Conservation (phyloP, 2,797 vertebrate genomes). For the Potorous gilbertii region DNA sequence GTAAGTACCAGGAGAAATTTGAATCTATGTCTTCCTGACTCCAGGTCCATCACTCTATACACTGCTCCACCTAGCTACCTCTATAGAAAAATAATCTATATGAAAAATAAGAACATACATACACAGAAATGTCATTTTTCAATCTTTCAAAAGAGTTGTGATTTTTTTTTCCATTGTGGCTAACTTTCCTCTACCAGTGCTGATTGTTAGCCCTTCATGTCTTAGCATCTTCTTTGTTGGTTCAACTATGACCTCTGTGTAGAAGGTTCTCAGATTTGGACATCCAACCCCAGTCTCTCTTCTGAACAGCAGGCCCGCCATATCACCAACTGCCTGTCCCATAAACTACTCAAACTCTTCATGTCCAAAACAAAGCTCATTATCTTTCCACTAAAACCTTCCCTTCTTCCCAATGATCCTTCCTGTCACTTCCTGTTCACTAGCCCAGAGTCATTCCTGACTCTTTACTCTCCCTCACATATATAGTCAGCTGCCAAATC, state of each 20-base stretch:
- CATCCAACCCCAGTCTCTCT: background rate
- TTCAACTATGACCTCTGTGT: background rate
- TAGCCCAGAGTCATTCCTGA: background rate
- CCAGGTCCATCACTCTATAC: background rate
- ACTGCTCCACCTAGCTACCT: background rate
- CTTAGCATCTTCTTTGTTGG: background rate
- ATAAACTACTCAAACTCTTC: background rate
- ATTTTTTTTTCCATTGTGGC: background rate
- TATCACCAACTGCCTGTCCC: background rate
- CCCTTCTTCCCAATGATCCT: background rate
- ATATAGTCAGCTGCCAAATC: background rate
- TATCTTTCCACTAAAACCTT: background rate
- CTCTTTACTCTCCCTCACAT: background rate
- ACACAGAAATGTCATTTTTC: background rate
- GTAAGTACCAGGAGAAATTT: background rate
- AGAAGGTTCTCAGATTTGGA: background rate
- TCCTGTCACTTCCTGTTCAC: background rate
- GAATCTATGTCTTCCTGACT: background rate
- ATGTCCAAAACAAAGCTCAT: background rate
- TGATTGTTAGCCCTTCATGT: background rate
- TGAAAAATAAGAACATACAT: background rate
- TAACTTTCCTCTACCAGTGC: background rate
- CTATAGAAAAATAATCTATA: background rate
- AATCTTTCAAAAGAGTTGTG: background rate
- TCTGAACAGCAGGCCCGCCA: background rate